These are phyloP conservation scores for Meda fulgida DNA, from an alignment of 2,797 vertebrate genomes.

Conservation along the genomic window DNA sequence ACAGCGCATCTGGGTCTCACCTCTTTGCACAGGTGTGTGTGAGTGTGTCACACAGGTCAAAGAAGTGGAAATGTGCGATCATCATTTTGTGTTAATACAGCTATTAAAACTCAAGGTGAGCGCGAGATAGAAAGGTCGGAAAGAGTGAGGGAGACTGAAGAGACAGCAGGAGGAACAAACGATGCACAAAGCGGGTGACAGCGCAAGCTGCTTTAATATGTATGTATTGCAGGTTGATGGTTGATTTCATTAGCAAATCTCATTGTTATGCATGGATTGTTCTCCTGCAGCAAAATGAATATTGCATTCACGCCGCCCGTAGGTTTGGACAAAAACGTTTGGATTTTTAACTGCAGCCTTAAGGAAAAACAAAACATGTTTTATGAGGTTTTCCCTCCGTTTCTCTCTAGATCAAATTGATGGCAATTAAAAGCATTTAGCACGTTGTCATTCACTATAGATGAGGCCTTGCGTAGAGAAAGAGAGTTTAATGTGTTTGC, in stretches of 20 bases:
- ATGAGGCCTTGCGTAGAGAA: slow-evolving; percentile 42
- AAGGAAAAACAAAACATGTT: slow-evolving; percentile 43
- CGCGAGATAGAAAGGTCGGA: slow-evolving; percentile 53
- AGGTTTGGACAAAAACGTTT: slow-evolving; percentile 71
- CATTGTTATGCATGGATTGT: slow-evolving; percentile 99
- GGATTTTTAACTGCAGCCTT: slow-evolving; percentile 66
- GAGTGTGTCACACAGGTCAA: slow-evolving; percentile 46
- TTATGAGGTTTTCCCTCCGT: slow-evolving; percentile 46
- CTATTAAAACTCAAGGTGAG: slow-evolving; percentile 60
- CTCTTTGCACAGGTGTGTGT: slow-evolving; percentile 15
- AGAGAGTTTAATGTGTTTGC: slow-evolving; percentile 30
- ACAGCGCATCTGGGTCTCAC: slow-evolving; percentile 12
- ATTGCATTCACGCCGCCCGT: slow-evolving; percentile 87
- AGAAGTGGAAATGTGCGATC: slow-evolving; percentile 58
- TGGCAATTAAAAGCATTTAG: slow-evolving; percentile 53
- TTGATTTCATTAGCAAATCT: slow-evolving; percentile 99
- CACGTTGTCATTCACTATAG: slow-evolving; percentile 45
- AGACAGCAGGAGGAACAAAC: slow-evolving; percentile 86
- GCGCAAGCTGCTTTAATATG: slow-evolving; percentile 95
- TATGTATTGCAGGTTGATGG: slow-evolving; percentile 99
- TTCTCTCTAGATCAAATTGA: slow-evolving; percentile 35
- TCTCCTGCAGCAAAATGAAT: slow-evolving; percentile 99
- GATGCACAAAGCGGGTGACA: slow-evolving; percentile 94
- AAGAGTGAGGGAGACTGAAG: slow-evolving; percentile 78
- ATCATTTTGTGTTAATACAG: slow-evolving; percentile 62